phyloP scores from a whole-genome alignment of 2,113 vertebrate genomes.

The Erythrolamprus reginae region DNA sequence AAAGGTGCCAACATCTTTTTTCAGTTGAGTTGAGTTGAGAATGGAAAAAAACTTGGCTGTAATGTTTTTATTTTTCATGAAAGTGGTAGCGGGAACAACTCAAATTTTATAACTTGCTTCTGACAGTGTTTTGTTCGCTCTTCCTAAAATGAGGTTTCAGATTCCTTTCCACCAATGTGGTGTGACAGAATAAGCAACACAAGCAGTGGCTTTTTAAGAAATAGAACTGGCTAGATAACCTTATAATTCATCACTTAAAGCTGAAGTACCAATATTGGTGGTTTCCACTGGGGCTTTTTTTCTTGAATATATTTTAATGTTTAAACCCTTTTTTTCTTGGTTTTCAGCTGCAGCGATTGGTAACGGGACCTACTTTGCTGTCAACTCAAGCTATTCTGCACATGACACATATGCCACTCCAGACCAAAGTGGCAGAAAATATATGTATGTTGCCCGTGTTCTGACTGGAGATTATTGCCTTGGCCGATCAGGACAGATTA shows the following conservation, averaged over 20 bases:
- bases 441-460: slow-evolving; percentile 77
- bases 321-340: neutral
- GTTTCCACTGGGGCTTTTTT: neutral
- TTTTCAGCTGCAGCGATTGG: slow-evolving; percentile 67
- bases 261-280: neutral
- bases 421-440: slow-evolving; percentile 53
- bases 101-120: neutral
- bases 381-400: slow-evolving; percentile 71
- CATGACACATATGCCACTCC: slow-evolving; percentile 60
- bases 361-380: slow-evolving; percentile 81
- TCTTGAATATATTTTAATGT: neutral
- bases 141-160: neutral
- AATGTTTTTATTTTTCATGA: neutral
- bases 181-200: neutral
- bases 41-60: no score
- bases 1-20: neutral
- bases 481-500: slow-evolving; percentile 45
- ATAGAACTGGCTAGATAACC: neutral
- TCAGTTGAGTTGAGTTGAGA: neutral
- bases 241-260: neutral
- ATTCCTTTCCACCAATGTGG: neutral
- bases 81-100: neutral
- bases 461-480: slow-evolving; percentile 67
- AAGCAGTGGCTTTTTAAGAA: neutral
- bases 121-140: neutral